phyloP scores from a whole-genome alignment of 2,113 vertebrate species.

The Ctenomys sociabilis region DNA sequence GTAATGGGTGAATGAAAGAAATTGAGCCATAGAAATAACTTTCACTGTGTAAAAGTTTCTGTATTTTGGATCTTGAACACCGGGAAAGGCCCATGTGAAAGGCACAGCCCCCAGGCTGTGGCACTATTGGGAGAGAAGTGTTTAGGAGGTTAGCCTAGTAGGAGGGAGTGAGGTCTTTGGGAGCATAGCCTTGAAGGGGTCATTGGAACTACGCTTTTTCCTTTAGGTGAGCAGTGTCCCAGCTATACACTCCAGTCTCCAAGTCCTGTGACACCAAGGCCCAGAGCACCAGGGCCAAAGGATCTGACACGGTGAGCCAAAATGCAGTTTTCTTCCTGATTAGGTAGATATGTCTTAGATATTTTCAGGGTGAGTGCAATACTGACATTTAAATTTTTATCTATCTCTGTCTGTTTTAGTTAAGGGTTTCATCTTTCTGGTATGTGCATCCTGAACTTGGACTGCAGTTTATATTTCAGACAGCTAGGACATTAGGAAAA shows the following conservation, averaged over 20 bases:
- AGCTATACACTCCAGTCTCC: not conserved
- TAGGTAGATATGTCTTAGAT: not conserved
- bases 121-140: too few species aligned
- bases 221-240: not conserved
- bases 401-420: not conserved
- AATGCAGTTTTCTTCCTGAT: not conserved
- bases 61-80: not conserved
- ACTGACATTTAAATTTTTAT: not conserved
- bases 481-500: not conserved
- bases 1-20: not conserved
- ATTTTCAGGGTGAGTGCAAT: not conserved
- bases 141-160: too few species aligned
- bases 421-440: not conserved
- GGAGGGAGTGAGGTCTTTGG: not conserved
- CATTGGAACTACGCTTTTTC: not conserved
- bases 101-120: not conserved
- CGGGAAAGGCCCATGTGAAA: not conserved
- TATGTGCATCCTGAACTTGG: not conserved
- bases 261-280: not conserved
- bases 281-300: not conserved
- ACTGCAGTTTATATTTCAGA: not conserved
- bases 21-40: slow-evolving; percentile 33
- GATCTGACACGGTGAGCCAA: not conserved
- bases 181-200: not conserved
- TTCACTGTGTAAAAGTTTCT: not conserved